These are phyloP conservation scores for Gonioctena quinquepunctata DNA, from an alignment of 1,140 invertebrate species.

Conservation along the genomic window DNA sequence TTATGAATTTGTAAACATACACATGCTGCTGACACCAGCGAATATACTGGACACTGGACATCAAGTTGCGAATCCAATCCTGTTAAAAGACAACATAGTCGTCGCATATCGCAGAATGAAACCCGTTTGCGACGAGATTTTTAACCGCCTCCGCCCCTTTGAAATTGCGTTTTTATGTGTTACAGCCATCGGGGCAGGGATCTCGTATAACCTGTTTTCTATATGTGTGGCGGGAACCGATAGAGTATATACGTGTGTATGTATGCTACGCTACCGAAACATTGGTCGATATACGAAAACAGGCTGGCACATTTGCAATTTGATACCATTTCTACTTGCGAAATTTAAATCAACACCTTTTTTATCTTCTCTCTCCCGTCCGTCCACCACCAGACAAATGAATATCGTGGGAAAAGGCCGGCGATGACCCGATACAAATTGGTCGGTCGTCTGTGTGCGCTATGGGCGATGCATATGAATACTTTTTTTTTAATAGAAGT, in stretches of 20 bases:
- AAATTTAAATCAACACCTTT: slow-evolving; percentile 46
- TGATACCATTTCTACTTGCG: slow-evolving; percentile 39
- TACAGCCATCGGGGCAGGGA: slow-evolving; percentile 30
- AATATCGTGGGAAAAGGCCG: background rate
- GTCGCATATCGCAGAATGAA: background rate
- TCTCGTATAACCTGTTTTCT: slow-evolving; percentile 51
- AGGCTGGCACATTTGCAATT: slow-evolving; percentile 35
- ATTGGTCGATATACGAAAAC: background rate
- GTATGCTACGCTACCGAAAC: slow-evolving; percentile 20
- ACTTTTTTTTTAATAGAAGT: too few species aligned
- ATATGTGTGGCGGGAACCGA: slow-evolving; percentile 24
- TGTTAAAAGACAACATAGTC: background rate
- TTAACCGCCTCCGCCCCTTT: slow-evolving; percentile 53
- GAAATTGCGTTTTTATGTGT: slow-evolving; percentile 45
- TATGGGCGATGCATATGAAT: background rate
- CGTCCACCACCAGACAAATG: slow-evolving; percentile 15
- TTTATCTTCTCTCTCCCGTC: slow-evolving; percentile 11
- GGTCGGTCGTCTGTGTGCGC: background rate
- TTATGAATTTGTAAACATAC: too few species aligned
- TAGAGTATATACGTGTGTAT: slow-evolving; percentile 23
- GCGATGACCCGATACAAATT: slow-evolving; percentile 2
- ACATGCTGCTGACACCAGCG: too few species aligned
- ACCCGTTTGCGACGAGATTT: slow-evolving; percentile 29
- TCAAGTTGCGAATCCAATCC: background rate
- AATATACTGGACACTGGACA: too few species aligned